Evolutionary conservation across 2,113 vertebrate genomes (phyloP).

Genomic region (Phyllopteryx taeniolatus): DNA sequence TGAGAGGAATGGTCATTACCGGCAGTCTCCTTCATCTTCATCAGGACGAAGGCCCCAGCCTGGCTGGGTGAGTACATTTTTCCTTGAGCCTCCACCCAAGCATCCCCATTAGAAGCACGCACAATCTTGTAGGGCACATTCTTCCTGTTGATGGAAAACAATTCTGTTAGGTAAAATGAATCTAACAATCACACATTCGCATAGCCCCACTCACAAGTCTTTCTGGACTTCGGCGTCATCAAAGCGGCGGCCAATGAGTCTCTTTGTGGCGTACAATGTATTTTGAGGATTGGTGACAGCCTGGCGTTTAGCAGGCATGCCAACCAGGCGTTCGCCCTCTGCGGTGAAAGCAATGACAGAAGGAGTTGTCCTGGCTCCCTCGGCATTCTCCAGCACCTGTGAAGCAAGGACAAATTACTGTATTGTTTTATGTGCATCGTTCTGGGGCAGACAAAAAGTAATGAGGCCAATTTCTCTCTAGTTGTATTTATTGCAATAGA

Average conservation of each 20-base stretch:
- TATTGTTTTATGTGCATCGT: background rate
- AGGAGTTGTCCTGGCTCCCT: conserved; percentile 94
- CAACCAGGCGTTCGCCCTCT: conserved; percentile 89
- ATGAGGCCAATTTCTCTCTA: no score
- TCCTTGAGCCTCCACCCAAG: conserved; percentile 95
- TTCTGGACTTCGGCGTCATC: conserved; percentile 95
- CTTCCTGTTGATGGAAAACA: conserved; percentile 74
- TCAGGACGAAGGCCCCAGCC: conserved; percentile 91
- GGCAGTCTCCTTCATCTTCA: conserved; percentile 99
- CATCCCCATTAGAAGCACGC: conserved; percentile 94
- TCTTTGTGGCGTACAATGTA: conserved; percentile 95
- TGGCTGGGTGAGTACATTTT: conserved; percentile 98
- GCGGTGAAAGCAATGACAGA: conserved; percentile 91
- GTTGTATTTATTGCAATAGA: no score
- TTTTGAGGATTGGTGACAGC: conserved; percentile 95
- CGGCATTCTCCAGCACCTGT: conserved; percentile 93
- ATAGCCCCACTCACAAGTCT: conserved; percentile 82
- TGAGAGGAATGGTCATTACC: conserved; percentile 67
- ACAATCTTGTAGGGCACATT: conserved; percentile 96
- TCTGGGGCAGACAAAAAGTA: no score
- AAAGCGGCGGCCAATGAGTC: conserved; percentile 91
- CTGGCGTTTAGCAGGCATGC: conserved; percentile 97
- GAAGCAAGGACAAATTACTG: background rate
- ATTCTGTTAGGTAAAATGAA: background rate
- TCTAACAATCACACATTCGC: background rate